Conservation (phyloP, 1,140 invertebrate genomes). For the Sitophilus oryzae region DNA sequence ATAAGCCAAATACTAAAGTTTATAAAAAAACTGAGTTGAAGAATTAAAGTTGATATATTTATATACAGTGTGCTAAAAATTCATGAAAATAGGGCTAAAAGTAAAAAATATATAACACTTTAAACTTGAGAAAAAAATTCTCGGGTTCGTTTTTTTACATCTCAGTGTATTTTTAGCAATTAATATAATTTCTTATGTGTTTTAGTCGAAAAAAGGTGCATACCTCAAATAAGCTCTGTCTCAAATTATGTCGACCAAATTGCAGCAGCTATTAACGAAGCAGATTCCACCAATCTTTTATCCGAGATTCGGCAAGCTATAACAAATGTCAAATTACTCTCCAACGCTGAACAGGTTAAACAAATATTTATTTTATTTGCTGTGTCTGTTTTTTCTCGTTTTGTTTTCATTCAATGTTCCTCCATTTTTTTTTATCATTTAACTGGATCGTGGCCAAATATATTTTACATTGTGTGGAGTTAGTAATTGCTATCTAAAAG, state of each 20-base stretch:
- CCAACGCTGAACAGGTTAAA: conserved; percentile 34
- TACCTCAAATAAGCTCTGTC: conserved; percentile 32
- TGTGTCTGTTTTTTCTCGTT: conserved; percentile 19
- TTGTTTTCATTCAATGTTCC: conserved; percentile 5
- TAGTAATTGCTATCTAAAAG: too few relatives aligned
- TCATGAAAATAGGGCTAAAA: too few relatives aligned
- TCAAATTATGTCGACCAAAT: neutral
- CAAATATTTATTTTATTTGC: conserved; percentile 12
- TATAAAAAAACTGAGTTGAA: too few relatives aligned
- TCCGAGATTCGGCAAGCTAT: conserved; percentile 2
- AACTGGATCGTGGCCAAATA: too few relatives aligned
- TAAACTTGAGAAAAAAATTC: too few relatives aligned
- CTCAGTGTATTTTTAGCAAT: neutral
- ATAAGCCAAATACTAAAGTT: too few relatives aligned
- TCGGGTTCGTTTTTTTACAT: too few relatives aligned
- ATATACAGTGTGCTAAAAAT: too few relatives aligned
- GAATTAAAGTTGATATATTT: too few relatives aligned
- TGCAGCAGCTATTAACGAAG: neutral
- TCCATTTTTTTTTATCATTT: neutral
- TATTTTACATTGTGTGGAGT: too few relatives aligned
- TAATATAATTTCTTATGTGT: conserved; percentile 6
- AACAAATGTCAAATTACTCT: conserved; percentile 37
- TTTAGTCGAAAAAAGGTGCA: conserved; percentile 46
- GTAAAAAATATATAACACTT: too few relatives aligned
- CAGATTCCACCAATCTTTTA: neutral